Conservation (phyloP, 2,113 vertebrate species). For the Mellivora capensis region DNA sequence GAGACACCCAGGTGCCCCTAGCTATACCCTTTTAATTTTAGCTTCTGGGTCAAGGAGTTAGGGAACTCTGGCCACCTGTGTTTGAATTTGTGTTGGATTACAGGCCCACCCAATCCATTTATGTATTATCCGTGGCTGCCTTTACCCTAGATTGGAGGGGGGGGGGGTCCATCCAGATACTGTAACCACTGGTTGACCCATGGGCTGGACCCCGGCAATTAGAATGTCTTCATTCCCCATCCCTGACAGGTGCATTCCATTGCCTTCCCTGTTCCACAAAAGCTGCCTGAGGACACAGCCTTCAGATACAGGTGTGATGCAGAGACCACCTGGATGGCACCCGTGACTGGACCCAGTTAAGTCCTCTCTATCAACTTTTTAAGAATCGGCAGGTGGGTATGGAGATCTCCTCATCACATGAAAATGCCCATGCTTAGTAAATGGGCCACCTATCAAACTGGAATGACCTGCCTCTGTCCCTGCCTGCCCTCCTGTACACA, state of each 20-base stretch:
- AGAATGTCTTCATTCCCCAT: background rate
- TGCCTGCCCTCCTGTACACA: background rate
- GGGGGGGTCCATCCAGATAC: background rate
- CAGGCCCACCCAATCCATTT: background rate
- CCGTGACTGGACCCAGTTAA: background rate
- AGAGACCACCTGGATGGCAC: background rate
- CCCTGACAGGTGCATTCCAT: background rate
- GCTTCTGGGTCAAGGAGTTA: background rate
- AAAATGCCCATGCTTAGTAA: background rate
- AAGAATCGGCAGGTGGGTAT: background rate
- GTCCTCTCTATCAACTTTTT: background rate
- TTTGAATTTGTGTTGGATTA: background rate
- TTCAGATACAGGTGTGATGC: background rate
- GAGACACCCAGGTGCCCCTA: background rate
- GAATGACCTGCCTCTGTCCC: background rate
- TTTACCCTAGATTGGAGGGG: background rate
- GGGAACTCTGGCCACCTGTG: background rate
- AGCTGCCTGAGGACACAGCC: background rate
- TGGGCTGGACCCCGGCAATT: background rate
- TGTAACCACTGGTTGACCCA: background rate
- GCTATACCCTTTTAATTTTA: background rate
- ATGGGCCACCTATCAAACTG: background rate
- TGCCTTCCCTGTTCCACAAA: background rate
- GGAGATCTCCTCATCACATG: background rate
- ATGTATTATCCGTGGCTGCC: background rate